These are phyloP conservation scores for Bellardia pandia DNA, from an alignment of 2,888 invertebrate genomes.

Conservation along the genomic window DNA sequence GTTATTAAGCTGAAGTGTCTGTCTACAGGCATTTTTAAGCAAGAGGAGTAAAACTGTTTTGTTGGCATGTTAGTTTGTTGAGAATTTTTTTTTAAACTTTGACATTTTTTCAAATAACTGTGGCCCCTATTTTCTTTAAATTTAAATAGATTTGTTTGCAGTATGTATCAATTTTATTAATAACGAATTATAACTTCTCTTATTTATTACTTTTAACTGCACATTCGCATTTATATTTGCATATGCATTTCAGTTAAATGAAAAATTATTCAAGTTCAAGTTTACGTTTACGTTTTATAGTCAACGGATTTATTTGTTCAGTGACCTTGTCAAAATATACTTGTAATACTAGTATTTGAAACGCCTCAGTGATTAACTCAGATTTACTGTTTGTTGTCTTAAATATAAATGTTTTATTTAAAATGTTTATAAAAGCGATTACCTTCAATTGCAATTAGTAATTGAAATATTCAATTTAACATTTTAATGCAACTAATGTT, in stretches of 20 bases:
- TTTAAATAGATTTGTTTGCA: too few relatives aligned
- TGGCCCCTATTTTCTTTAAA: too few relatives aligned
- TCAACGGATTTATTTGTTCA: slow-evolving; percentile 42
- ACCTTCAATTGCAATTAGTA: slow-evolving; percentile 22
- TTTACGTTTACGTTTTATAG: slow-evolving; percentile 32
- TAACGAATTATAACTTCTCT: not conserved
- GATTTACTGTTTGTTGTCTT: not conserved
- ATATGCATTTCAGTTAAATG: not conserved
- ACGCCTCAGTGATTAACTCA: not conserved
- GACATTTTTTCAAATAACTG: too few relatives aligned
- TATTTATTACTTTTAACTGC: not conserved
- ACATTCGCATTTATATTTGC: not conserved
- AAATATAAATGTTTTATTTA: not conserved
- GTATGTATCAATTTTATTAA: not conserved
- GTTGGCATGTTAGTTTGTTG: too few relatives aligned
- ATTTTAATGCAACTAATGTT: slow-evolving; percentile 2
- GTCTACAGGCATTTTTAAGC: too few relatives aligned
- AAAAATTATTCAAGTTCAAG: slow-evolving; percentile 42
- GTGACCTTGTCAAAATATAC: slow-evolving; percentile 27
- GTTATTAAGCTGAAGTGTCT: too few relatives aligned
- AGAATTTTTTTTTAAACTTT: too few relatives aligned
- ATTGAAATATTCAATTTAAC: slow-evolving; percentile 1
- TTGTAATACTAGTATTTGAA: slow-evolving; percentile 6
- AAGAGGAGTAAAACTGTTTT: too few relatives aligned
- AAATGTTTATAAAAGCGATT: slow-evolving; percentile 1